Evolutionary conservation across 37 sponge, comb jelly and placozoan genomes (phyloP).

Genomic region (Halisarca cf. caerulea): DNA sequence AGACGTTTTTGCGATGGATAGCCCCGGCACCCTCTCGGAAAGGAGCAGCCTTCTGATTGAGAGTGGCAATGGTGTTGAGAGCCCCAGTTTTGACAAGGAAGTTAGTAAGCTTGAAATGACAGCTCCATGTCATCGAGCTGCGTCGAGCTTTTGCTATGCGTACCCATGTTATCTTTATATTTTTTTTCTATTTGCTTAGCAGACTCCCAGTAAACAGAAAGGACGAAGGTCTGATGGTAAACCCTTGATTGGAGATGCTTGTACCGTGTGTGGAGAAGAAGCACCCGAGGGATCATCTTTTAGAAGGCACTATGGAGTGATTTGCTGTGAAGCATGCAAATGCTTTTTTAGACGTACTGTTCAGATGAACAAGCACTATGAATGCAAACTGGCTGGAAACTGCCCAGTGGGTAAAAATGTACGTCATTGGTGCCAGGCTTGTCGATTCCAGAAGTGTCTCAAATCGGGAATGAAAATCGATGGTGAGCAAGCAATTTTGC

Average conservation of each 20-base stretch:
- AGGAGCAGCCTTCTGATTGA: no score
- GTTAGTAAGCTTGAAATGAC: no score
- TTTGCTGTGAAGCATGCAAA: constrained; percentile 96
- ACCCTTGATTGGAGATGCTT: constrained; percentile 45
- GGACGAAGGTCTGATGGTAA: not conserved
- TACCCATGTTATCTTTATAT: no score
- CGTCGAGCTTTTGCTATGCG: no score
- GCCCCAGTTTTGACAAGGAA: no score
- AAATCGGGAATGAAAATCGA: constrained; percentile 90
- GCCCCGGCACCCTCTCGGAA: no score
- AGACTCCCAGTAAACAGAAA: not conserved
- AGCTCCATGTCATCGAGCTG: no score
- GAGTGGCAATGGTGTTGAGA: no score
- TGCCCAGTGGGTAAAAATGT: constrained; percentile 78
- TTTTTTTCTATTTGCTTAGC: not conserved
- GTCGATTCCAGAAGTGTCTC: constrained; percentile 88
- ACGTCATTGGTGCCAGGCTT: constrained; percentile 88
- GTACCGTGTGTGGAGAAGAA: constrained; percentile 79
- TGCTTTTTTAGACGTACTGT: constrained; percentile 94
- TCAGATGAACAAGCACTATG: constrained; percentile 88
- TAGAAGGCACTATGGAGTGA: constrained; percentile 87
- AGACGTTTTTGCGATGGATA: no score
- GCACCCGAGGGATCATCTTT: constrained; percentile 39
- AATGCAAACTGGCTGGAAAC: constrained; percentile 70
- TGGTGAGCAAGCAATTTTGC: constrained; percentile 48